Evolutionary conservation across 2,888 invertebrate genomes (phyloP).

Genomic region (Aspidiotus destructor): DNA sequence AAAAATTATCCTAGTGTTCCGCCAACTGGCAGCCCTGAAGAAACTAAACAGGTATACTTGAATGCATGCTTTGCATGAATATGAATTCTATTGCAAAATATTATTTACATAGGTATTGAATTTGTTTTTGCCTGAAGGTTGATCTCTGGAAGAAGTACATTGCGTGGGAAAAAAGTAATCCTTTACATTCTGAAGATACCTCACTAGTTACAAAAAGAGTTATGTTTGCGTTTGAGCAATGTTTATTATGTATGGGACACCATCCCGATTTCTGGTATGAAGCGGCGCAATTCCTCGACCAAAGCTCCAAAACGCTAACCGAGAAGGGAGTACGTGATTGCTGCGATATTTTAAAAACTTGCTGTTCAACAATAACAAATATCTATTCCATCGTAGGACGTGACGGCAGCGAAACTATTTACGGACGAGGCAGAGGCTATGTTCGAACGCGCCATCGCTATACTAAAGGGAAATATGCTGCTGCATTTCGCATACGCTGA

Average conservation of each 20-base stretch:
- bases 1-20: constrained; percentile 92
- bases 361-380: not conserved
- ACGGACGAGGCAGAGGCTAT: constrained; percentile 91
- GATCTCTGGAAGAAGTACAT: constrained; percentile 99
- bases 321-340: constrained; percentile 75
- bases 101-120: not conserved
- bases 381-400: constrained; percentile 57
- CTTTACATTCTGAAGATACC: constrained; percentile 90
- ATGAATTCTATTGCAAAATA: too few species aligned
- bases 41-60: constrained; percentile 70
- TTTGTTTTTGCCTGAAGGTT: constrained; percentile 51
- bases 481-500: constrained; percentile 98
- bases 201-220: constrained; percentile 85
- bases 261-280: constrained; percentile 99
- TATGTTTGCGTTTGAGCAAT: constrained; percentile 98
- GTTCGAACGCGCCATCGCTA: constrained; percentile 86
- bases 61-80: not conserved
- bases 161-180: constrained; percentile 93
- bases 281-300: constrained; percentile 92
- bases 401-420: constrained; percentile 82
- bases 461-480: constrained; percentile 82
- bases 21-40: constrained; percentile 81
- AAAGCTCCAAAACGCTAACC: constrained; percentile 81
- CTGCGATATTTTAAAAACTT: too few species aligned
- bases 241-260: constrained; percentile 88